Percentiles rank a stretch among this genome's conserved stretches.
Conservation (phyloP, 2,888 invertebrate species). For the Hedya salicella region DNA sequence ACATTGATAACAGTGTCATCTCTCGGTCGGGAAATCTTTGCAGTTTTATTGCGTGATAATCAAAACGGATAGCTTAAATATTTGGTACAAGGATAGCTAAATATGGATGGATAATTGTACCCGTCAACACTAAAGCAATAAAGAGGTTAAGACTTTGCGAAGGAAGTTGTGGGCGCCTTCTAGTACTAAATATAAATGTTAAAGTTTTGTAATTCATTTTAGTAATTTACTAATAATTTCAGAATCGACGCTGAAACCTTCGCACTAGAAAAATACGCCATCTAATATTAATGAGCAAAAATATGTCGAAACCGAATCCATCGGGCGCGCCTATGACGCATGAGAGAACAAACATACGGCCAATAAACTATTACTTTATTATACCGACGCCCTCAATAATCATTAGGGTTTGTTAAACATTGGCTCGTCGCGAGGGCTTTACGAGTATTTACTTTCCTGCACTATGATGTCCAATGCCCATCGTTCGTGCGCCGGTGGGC, state of each 20-base stretch:
- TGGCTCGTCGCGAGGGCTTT: constrained; percentile 58
- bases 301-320: constrained; percentile 46
- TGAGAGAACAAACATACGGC: constrained; percentile 66
- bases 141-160: too few species aligned
- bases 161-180: too few species aligned
- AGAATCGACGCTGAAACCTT: neutral
- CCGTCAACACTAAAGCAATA: too few species aligned
- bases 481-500: constrained; percentile 7
- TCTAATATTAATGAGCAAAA: constrained; percentile 40
- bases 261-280: neutral
- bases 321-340: constrained; percentile 76
- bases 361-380: constrained; percentile 81
- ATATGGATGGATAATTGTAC: too few species aligned
- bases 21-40: too few species aligned
- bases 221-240: neutral
- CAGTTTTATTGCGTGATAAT: too few species aligned
- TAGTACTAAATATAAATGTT: too few species aligned
- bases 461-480: constrained; percentile 32
- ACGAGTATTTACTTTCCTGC: constrained; percentile 61
- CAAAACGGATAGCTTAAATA: too few species aligned
- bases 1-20: too few species aligned
- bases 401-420: constrained; percentile 65
- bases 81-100: too few species aligned
- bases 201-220: too few species aligned
- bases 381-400: constrained; percentile 74